These are phyloP conservation scores for Podabrus alpinus DNA, from an alignment of 2,888 invertebrate genomes.

Conservation along the genomic window DNA sequence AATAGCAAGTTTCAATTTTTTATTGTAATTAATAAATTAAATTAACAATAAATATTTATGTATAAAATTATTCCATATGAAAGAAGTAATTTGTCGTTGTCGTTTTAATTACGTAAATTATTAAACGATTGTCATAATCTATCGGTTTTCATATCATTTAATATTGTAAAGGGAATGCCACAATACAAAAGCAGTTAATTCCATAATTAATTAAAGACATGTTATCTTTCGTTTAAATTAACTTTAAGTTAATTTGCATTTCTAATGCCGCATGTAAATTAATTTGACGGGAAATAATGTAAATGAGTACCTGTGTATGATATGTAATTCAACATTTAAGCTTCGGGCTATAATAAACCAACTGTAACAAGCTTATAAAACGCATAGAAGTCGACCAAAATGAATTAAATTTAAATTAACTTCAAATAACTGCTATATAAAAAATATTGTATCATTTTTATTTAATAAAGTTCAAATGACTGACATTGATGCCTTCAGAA, in stretches of 20 bases:
- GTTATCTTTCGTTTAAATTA: slow-evolving; percentile 36
- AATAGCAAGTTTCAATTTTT: neutral
- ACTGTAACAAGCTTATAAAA: slow-evolving; percentile 27
- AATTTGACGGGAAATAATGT: slow-evolving; percentile 38
- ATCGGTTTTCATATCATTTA: slow-evolving; percentile 15
- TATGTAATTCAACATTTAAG: slow-evolving; percentile 24
- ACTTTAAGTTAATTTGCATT: slow-evolving; percentile 38
- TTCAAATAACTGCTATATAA: neutral
- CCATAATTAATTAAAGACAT: slow-evolving; percentile 35
- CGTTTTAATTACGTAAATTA: slow-evolving; percentile 11
- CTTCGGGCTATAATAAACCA: slow-evolving; percentile 24
- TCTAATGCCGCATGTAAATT: slow-evolving; percentile 36
- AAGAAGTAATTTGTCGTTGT: slow-evolving; percentile 2
- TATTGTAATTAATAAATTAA: neutral
- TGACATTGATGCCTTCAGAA: neutral
- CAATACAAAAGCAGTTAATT: slow-evolving; percentile 26
- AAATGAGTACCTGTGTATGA: slow-evolving; percentile 33
- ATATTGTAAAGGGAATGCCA: neutral
- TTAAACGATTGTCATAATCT: slow-evolving; percentile 23
- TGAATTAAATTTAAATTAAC: slow-evolving; percentile 24
- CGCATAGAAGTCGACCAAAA: slow-evolving; percentile 14
- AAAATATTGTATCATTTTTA: neutral
- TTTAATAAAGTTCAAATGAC: neutral
- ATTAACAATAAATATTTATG: neutral
- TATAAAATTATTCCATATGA: neutral